Evolutionary conservation across 2,888 invertebrate species (phyloP).

Genomic region (Troides aeacus): DNA sequence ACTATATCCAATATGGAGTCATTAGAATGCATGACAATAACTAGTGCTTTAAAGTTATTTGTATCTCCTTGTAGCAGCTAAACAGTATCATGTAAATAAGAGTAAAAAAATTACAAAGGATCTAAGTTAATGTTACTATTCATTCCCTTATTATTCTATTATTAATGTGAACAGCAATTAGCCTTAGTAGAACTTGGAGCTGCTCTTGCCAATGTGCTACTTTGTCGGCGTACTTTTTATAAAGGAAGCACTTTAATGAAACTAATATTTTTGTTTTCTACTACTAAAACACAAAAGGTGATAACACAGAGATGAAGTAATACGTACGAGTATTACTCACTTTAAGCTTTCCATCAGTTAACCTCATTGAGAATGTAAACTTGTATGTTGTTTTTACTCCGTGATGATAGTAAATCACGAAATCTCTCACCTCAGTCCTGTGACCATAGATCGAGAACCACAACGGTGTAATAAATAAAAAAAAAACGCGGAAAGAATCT

Average conservation of each 20-base stretch:
- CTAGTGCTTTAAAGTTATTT: slow-evolving; percentile 62
- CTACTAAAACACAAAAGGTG: no score
- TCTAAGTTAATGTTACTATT: slow-evolving; percentile 21
- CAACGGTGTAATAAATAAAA: no score
- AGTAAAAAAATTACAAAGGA: background rate
- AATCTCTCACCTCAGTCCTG: no score
- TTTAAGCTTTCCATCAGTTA: no score
- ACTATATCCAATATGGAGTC: slow-evolving; percentile 35
- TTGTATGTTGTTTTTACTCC: no score
- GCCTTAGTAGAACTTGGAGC: background rate
- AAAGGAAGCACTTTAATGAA: slow-evolving; percentile 1
- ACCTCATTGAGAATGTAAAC: no score
- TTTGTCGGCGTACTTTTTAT: slow-evolving; percentile 42
- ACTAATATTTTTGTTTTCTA: no score
- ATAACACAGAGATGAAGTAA: no score
- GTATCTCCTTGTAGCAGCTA: slow-evolving; percentile 5
- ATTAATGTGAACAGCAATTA: slow-evolving; percentile 37
- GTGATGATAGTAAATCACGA: no score
- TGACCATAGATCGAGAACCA: no score
- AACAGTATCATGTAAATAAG: background rate
- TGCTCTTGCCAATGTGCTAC: slow-evolving; percentile 61
- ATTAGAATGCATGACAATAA: slow-evolving; percentile 78
- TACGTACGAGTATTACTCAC: no score
- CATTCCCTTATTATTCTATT: slow-evolving; percentile 46
- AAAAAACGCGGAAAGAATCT: no score